Evolutionary conservation across 2,113 vertebrate species (phyloP), one percentile per base, ranked within the genome.

Genomic region (Plestiodon gilberti): DNA sequence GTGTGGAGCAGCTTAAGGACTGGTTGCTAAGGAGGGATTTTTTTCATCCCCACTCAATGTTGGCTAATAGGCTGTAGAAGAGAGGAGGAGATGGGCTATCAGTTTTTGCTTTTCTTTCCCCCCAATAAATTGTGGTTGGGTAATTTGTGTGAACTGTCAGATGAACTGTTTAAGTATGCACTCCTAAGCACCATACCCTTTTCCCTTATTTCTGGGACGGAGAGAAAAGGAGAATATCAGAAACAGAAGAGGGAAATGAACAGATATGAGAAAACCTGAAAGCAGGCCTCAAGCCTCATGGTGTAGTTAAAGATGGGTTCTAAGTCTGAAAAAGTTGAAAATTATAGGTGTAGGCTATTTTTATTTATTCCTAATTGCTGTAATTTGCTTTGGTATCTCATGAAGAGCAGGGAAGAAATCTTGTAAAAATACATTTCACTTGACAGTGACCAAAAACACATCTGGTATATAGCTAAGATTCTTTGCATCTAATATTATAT

Each of bases 381-480:
- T 48, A 48, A 48, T 48, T 48, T 48, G 43, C 43, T 48, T 48
- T 48, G 43, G 43, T 48, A 48, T 48, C 43, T 48, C 43, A 48
- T 48, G 8, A 48, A 48, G 8, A 48, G 8, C 43, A 48, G 43
- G 43, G 43, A 4, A 48, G 43, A 48, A 48, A 48, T 48, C 4
- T 5, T 48, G 43, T 48, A 48, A 48, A 48, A 48, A 8, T 48
- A 48, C 43, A 48, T 8, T 48, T 48, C 43, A 3, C 2, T 1
- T 9, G 62, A 61, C 79, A 25, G 82, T 15, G 40, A 25, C 15
- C 52, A 40, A 74, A 48, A 76, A 74, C 1, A 5, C 3, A 14
- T 1, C 1, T 14, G 0, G 0, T 22, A 48, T 13, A 30, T 23
- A n/a, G 40, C 10, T 48, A 57, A 57, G 0, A 0, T 1, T 75